Evolutionary conservation across 2,797 vertebrate species (phyloP).

Genomic region (Austrolebias charrua): DNA sequence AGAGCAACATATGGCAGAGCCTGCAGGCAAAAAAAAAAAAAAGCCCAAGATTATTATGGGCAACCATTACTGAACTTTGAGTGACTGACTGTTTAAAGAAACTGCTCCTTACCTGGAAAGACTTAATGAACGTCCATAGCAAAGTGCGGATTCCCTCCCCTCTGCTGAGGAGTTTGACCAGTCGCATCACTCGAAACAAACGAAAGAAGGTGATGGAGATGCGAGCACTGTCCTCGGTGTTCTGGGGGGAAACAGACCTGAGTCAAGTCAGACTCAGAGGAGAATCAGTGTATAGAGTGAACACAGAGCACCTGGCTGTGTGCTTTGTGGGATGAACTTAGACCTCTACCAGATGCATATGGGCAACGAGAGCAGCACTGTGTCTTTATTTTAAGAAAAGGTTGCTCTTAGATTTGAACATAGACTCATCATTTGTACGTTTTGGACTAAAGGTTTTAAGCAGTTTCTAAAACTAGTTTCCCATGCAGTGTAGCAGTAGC

Average conservation of each 20-base stretch:
- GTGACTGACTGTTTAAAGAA: no score
- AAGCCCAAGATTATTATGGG: constrained; percentile 6
- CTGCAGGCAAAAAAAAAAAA: constrained; percentile 67
- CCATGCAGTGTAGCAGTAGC: constrained; percentile 59
- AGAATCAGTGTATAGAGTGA: constrained; percentile 7
- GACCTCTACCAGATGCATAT: constrained; percentile 65
- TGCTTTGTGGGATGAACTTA: constrained; percentile 60
- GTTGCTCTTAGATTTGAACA: constrained; percentile 9
- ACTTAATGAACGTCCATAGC: constrained; percentile 99
- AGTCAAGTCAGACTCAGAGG: constrained; percentile 39
- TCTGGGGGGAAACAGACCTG: constrained; percentile 80
- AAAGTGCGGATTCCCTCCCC: constrained; percentile 97
- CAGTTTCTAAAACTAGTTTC: constrained; percentile 9
- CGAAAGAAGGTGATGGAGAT: constrained; percentile 99
- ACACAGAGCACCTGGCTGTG: constrained; percentile 67
- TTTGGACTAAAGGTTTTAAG: constrained; percentile 1
- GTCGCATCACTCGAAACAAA: constrained; percentile 97
- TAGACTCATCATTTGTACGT: background rate
- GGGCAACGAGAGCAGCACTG: constrained; percentile 57
- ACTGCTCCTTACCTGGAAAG: constrained; percentile 88
- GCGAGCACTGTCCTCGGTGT: constrained; percentile 95
- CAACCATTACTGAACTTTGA: background rate
- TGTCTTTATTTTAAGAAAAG: constrained; percentile 13
- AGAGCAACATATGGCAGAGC: constrained; percentile 97
- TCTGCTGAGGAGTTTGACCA: constrained; percentile 97